A percentile compares a stretch with the other conserved stretches of the same genome.
These are phyloP conservation scores for Neolamprologus sp. DNA, from an alignment of 2,113 vertebrate genomes.

Conservation along the genomic window DNA sequence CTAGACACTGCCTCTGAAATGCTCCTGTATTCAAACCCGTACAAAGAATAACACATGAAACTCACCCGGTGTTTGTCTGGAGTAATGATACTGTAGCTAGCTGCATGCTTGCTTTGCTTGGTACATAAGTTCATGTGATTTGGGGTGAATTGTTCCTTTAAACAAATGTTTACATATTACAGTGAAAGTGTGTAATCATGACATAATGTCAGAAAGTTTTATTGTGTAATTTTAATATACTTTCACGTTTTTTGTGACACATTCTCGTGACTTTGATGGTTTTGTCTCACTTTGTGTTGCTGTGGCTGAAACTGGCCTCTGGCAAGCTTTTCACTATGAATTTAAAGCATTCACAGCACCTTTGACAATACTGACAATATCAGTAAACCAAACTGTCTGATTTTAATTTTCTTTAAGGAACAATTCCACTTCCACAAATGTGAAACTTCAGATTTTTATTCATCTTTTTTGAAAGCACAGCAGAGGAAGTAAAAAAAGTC, in stretches of 20 bases:
- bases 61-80: background rate
- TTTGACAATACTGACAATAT: background rate
- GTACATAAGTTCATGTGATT: background rate
- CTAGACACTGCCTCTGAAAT: background rate
- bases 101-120: background rate
- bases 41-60: background rate
- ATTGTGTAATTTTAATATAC: background rate
- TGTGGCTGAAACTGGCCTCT: background rate
- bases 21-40: background rate
- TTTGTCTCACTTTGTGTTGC: background rate
- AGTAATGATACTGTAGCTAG: background rate
- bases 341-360: background rate
- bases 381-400: background rate
- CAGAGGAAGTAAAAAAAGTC: background rate
- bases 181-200: background rate
- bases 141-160: background rate
- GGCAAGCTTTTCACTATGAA: background rate
- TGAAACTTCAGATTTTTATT: background rate
- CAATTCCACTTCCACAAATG: background rate
- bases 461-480: background rate
- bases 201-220: background rate
- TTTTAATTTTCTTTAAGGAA: background rate
- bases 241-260: background rate
- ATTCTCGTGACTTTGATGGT: rapidly evolving
- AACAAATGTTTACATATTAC: background rate